Base-by-base conservation (phyloP, 2,797 vertebrate genomes). In the Falco peregrinus region DNA sequence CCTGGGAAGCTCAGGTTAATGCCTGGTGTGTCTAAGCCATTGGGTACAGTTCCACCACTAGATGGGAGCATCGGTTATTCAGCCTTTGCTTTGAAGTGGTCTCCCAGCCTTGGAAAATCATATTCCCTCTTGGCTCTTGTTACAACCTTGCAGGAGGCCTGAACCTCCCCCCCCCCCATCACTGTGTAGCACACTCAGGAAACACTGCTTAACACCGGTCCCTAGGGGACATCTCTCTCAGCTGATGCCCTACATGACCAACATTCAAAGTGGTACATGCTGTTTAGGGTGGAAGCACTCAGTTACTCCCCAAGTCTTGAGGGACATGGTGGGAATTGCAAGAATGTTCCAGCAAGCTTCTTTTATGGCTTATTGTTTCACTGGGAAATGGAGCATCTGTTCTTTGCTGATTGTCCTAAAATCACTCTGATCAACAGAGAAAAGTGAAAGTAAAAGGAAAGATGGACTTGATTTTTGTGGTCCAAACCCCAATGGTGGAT, bases 21-120 rank as follows among this genome's bases (percentile, higher is more conserved):
- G 43, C 17, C 48, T 48, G 29, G 10, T 16, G 15, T 31, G 8
- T 39, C 24, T 21, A 39, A 90, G 13, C 61, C 78, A 68, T 16
- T 37, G 16, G 54, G 13, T 67, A 48, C 20, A 54, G 50, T 75
- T 93, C 87, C 84, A 92, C 95, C 95, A 89, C 94, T 95, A 95
- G 95, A 76, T 87, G 93, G 92, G 78, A 95, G 86, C 84, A 87
- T 84, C 21, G 60, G 17, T 95, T 95, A 87, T 70, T 87, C 71
- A 81, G 87, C 94, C 31, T 92, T 94, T 80, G 3, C 60, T 94
- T 93, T 85, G 88, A 83, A 89, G 80, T 51, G 33, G 13, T 81
- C 57, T 64, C 61, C 65, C 43, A 69, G 37, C 47, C 91, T 48
- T 80, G 75, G 31, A 83, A 90, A 93, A 71, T 47, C 19, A 5